Conservation (phyloP, 2,797 vertebrate species). For the Sylvilagus floridanus region DNA sequence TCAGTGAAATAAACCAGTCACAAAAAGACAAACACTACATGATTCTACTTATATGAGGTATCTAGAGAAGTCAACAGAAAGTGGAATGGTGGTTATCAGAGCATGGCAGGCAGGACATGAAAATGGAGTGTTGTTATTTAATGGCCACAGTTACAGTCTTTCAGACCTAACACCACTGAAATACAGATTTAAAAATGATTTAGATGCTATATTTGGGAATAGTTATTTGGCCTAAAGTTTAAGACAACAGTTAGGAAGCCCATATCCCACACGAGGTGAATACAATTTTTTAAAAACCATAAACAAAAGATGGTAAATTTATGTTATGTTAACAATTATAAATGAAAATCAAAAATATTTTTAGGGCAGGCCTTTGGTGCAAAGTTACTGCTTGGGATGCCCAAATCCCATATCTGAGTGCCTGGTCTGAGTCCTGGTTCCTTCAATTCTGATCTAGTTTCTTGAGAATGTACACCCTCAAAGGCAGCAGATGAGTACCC, state of each 20-base stretch:
- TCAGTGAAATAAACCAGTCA: slow-evolving; percentile 19
- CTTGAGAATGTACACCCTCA: too few relatives aligned
- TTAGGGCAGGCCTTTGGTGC: too few relatives aligned
- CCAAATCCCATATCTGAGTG: too few relatives aligned
- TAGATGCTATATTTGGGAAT: neutral
- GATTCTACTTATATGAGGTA: neutral
- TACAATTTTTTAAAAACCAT: too few relatives aligned
- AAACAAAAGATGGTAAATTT: neutral
- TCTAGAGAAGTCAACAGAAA: neutral
- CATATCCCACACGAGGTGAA: too few relatives aligned
- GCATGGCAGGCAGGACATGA: neutral
- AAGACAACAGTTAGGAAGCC: too few relatives aligned
- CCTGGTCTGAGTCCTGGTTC: too few relatives aligned
- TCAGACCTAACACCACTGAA: neutral
- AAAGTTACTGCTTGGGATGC: too few relatives aligned
- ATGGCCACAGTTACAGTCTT: slow-evolving; percentile 17
- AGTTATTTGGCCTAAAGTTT: too few relatives aligned
- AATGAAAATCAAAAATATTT: neutral
- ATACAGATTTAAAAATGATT: neutral
- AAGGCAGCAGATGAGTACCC: too few relatives aligned
- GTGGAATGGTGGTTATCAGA: neutral
- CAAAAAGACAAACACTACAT: slow-evolving; percentile 22
- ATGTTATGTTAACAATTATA: neutral
- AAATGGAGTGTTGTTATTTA: neutral
- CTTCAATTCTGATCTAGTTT: too few relatives aligned